Evolutionary conservation across 2,888 invertebrate genomes (phyloP).

Genomic region (Glaucopsyche alexis): DNA sequence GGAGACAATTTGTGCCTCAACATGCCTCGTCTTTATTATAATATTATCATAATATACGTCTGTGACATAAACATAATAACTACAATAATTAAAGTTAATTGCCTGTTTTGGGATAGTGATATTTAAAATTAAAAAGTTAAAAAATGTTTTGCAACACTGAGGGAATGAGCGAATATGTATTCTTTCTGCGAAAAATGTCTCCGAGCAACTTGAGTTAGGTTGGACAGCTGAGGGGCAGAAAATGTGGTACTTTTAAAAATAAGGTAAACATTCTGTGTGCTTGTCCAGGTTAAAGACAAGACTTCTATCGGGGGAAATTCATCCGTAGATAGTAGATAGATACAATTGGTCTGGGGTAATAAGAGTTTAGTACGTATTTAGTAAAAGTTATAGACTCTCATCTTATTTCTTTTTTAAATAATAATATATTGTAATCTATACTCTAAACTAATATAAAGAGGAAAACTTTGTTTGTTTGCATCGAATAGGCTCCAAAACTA

Average conservation of each 20-base stretch:
- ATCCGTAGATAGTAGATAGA: not conserved
- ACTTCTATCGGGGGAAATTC: not conserved
- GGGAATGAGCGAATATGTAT: constrained; percentile 12
- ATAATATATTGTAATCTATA: no score
- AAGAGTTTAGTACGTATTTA: no score
- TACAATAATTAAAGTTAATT: no score
- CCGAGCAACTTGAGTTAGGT: constrained; percentile 56
- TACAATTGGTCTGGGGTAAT: not conserved
- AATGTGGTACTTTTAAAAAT: constrained; percentile 25
- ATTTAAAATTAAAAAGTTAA: constrained; percentile 11
- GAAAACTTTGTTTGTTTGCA: no score
- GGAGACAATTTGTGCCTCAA: no score
- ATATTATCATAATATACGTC: no score
- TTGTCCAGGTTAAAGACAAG: not conserved
- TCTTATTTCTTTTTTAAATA: no score
- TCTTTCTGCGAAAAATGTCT: constrained; percentile 32
- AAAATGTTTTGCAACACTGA: constrained; percentile 20
- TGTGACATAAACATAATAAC: no score
- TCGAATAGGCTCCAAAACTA: no score
- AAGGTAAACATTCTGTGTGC: not conserved
- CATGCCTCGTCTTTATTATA: no score
- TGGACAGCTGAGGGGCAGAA: constrained; percentile 40
- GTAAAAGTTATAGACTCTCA: no score
- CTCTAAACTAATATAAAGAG: no score
- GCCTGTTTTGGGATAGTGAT: not conserved